A percentile compares a stretch with the other conserved stretches of the same genome.
These are phyloP conservation scores for Phalacrocorax carbo DNA, from an alignment of 2,113 vertebrate species.

Conservation along the genomic window DNA sequence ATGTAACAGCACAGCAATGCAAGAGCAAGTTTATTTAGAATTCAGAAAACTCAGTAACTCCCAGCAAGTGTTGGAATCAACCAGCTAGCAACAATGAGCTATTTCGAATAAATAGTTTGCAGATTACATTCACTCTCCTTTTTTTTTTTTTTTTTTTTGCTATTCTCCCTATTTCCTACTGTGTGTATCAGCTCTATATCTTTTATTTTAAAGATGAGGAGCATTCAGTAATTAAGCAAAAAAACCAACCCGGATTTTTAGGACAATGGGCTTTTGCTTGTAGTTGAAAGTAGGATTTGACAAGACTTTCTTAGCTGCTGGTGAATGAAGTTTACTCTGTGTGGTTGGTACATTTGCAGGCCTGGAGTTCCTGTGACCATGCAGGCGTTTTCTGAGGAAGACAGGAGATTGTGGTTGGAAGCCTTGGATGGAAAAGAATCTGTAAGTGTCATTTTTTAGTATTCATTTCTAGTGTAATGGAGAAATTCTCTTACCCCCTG, in stretches of 20 bases:
- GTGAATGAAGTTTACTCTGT: neutral
- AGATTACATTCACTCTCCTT: neutral
- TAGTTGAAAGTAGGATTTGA: neutral
- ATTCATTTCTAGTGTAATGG: neutral
- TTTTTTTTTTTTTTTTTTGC: neutral
- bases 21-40: neutral
- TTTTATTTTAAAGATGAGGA: neutral
- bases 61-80: neutral
- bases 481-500: neutral
- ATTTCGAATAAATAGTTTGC: neutral
- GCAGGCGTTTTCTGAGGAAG: slow-evolving; percentile 92
- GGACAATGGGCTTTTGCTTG: neutral
- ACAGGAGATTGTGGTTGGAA: slow-evolving; percentile 92
- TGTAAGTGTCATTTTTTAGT: slow-evolving; percentile 73
- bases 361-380: slow-evolving; percentile 87
- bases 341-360: slow-evolving; percentile 68
- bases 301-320: neutral
- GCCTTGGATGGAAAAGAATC: slow-evolving; percentile 95
- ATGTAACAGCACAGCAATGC: neutral
- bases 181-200: neutral
- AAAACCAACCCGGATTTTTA: neutral
- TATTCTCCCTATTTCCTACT: neutral
- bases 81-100: neutral
- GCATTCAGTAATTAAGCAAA: neutral
- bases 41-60: neutral